Evolutionary conservation across 2,888 invertebrate species (phyloP), one percentile per base, ranked within the genome.

Genomic region (Drosophila colorata): DNA sequence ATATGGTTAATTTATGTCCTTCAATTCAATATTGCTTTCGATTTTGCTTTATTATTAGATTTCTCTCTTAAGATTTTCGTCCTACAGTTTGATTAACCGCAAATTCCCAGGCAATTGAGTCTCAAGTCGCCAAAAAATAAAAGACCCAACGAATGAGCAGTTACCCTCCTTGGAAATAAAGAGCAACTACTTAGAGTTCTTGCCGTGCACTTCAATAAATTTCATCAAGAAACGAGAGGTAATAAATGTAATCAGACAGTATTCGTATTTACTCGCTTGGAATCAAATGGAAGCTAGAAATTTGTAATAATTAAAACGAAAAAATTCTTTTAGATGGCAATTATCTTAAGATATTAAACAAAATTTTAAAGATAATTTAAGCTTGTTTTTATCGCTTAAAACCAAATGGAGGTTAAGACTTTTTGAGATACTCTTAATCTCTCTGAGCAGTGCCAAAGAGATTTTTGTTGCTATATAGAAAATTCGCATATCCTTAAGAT

Each of bases 1-100:
- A 49, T 55, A 66, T 66, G 52, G 66, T 77, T 80, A 88, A 87
- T 88, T 88, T 80, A 88, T 83, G 83, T 52, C 63, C 75, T 74
- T 66, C 40, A 35, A 20, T 41, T 66, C 66, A 47, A 78, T 74
- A 64, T 65, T 72, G 57, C 52, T 58, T 66, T 74, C 55, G 41
- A 60, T 49, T 74, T 61, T 35, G 41, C 52, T 44, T 61, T 57
- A 67, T 68, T 69, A 78, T 68, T 68, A 55, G 44, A 66, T 69
- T 60, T 52, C 47, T 40, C 38, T 41, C 52, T 51, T 28, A 13
- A 13, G 44, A 9, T 20, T 25, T 13, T 31, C 58, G 20, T 43
- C 40, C 16, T 51, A 25, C 53, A 65, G 41, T 59, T 68, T 66
- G 81, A 74, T 74, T 78, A 80, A 81, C 87, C 81, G 58, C 81